Percentiles rank a stretch among this genome's conserved stretches.
phyloP scores from a whole-genome alignment of 2,888 invertebrate genomes.

The Amiota mariae region DNA sequence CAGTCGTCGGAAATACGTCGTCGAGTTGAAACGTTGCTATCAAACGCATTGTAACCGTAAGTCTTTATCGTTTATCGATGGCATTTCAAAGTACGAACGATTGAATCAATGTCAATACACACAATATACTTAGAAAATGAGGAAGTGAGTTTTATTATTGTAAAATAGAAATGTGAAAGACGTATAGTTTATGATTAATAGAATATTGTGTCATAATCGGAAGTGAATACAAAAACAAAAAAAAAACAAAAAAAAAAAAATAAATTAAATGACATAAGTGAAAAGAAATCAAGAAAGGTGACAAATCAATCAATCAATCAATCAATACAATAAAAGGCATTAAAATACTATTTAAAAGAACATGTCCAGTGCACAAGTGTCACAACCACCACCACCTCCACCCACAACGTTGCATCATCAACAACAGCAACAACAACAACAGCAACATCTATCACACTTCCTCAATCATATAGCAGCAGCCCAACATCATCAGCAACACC shows the following conservation, averaged over 20 bases:
- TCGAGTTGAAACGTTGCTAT: conserved; percentile 41
- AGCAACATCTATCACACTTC: conserved; percentile 69
- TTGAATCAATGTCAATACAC: too few species aligned
- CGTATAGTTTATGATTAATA: background rate
- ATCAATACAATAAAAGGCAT: background rate
- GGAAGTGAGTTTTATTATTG: too few species aligned
- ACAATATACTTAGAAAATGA: too few species aligned
- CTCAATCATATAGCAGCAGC: conserved; percentile 68
- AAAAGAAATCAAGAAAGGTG: background rate
- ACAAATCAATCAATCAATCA: conserved; percentile 7
- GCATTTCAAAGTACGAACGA: too few species aligned
- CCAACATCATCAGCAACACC: conserved; percentile 55
- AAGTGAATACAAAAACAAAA: conserved; percentile 23
- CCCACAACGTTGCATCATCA: conserved; percentile 58
- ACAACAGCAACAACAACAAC: conserved; percentile 59
- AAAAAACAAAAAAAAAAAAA: conserved; percentile 25
- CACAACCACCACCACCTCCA: conserved; percentile 69
- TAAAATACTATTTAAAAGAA: conserved; percentile 39
- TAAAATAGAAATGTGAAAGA: background rate
- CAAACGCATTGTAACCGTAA: too few species aligned
- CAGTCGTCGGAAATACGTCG: conserved; percentile 71
- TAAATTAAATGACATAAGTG: conserved; percentile 1
- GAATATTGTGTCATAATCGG: background rate
- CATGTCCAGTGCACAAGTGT: conserved; percentile 73
- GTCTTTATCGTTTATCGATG: too few species aligned